Base-by-base conservation (phyloP, 2,113 vertebrate species). In the Caretta caretta region DNA sequence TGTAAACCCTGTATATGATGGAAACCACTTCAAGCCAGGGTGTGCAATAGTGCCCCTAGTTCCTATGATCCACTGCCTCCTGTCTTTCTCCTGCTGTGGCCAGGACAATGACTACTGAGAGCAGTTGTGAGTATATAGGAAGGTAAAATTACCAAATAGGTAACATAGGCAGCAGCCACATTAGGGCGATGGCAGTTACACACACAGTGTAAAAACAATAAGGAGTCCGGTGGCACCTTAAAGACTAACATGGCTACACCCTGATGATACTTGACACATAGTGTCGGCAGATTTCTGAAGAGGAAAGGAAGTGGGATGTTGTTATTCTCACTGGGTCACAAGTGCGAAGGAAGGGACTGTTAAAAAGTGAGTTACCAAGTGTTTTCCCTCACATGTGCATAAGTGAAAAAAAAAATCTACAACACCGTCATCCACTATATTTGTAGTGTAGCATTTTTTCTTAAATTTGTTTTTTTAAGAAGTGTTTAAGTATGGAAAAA, bases 351-450 rank as follows among this genome's bases (percentile, higher is more conserved):
- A 75, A 75, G 20, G 72, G 9, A 42, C 20, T 5, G 2, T 75
- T 11, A 42, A 42, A 22, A 24, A 75, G 20, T 42, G 1, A 2
- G 27, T 65, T 65, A 35, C 38, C n/a, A 88, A 50, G 10, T 80
- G 46, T 22, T 79, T 75, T 46, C 1, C 53, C 31, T 86, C 56
- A 62, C 35, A 4, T 1, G n/a, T 1, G 0, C 5, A 6, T 31
- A 88, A 54, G 42, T 46, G 17, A 22, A 76, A 46, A 88, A 38
- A 48, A 50, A 53, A 20, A 79, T 13, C 1, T 38, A 9, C 10
- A 81, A 25, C 29, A 81, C 35, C 29, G 22, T 76, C 20, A 62
- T 50, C 2, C 42, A 80, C 5, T 29, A 50, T 27, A 62, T 54
- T 54, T 50, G n/a, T 65, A 38, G 72, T 72, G 59, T 0, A 6